A percentile compares a stretch with the other conserved stretches of the same genome.
Evolutionary conservation across 2,113 vertebrate species (phyloP).

Genomic region (Corvus cornix): DNA sequence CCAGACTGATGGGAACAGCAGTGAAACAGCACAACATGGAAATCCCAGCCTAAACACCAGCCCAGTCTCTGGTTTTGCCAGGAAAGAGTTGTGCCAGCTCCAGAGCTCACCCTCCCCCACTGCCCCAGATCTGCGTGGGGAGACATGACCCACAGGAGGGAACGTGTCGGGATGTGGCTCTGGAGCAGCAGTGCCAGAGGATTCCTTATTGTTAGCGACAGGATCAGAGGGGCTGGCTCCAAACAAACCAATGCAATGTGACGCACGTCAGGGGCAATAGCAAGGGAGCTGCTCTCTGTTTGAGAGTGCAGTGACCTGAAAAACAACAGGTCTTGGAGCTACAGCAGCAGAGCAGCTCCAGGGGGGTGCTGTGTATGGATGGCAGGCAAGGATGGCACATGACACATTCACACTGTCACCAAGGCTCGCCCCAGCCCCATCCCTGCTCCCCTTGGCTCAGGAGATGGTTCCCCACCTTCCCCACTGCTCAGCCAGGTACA

Average conservation of each 20-base stretch:
- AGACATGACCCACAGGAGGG: not conserved
- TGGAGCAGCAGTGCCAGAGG: conserved; percentile 49
- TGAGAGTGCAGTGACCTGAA: conserved; percentile 80
- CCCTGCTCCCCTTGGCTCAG: not conserved
- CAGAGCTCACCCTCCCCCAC: not conserved
- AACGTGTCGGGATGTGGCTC: not conserved
- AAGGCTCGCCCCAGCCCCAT: not conserved
- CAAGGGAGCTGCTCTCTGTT: conserved; percentile 75
- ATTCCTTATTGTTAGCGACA: conserved; percentile 78
- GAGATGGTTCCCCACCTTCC: not conserved
- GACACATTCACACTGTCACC: not conserved
- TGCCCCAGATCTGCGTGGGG: not conserved
- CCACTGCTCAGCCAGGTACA: not conserved
- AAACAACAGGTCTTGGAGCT: conserved; percentile 80
- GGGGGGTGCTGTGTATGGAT: not conserved
- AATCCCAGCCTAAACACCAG: not conserved
- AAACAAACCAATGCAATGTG: conserved; percentile 76
- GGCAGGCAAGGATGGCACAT: not conserved
- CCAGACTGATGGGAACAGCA: not conserved
- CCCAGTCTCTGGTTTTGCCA: not conserved
- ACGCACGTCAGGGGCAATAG: conserved; percentile 80
- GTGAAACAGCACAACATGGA: not conserved
- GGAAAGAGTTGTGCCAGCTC: not conserved
- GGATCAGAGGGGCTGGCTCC: conserved; percentile 80
- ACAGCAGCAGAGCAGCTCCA: conserved; percentile 39